Percentiles rank a stretch among this genome's conserved stretches.
These are phyloP conservation scores for Zapornia atra DNA, from an alignment of 2,113 vertebrate species.

Conservation along the genomic window DNA sequence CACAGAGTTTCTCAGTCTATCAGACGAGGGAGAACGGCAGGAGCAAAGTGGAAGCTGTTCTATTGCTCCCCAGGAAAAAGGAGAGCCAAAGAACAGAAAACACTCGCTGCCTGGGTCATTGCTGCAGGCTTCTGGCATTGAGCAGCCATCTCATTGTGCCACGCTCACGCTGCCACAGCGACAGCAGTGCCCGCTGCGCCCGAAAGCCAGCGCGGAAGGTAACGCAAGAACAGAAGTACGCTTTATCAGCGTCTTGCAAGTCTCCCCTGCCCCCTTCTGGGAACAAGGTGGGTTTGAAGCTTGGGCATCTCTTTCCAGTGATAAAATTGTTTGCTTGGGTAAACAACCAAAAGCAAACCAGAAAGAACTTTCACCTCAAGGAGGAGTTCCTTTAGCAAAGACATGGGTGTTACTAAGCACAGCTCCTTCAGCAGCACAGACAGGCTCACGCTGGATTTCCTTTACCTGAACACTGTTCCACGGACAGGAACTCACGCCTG, in stretches of 20 bases:
- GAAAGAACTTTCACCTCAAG: not conserved
- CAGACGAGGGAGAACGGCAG: not conserved
- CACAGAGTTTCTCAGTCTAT: accelerated
- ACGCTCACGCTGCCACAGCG: accelerated
- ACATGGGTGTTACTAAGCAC: not conserved
- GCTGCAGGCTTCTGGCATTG: not conserved
- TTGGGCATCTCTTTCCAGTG: not conserved
- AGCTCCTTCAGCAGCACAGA: not conserved
- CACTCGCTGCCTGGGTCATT: not conserved
- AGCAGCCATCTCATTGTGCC: not conserved
- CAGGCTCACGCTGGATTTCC: not conserved
- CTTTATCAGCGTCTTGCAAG: not conserved
- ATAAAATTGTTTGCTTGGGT: not conserved
- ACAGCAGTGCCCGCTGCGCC: not conserved
- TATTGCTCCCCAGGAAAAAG: not conserved
- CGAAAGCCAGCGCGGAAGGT: not conserved
- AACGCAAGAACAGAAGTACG: not conserved
- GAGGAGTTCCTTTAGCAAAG: not conserved
- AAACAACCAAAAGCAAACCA: not conserved
- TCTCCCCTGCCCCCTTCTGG: constrained; percentile 68
- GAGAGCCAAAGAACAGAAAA: not conserved
- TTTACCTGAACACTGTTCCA: not conserved
- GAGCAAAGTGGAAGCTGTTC: not conserved
- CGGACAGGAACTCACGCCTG: not conserved
- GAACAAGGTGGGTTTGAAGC: constrained; percentile 30